These are phyloP conservation scores for Percopsis transmontana DNA, from an alignment of 2,113 vertebrate species.

Conservation along the genomic window DNA sequence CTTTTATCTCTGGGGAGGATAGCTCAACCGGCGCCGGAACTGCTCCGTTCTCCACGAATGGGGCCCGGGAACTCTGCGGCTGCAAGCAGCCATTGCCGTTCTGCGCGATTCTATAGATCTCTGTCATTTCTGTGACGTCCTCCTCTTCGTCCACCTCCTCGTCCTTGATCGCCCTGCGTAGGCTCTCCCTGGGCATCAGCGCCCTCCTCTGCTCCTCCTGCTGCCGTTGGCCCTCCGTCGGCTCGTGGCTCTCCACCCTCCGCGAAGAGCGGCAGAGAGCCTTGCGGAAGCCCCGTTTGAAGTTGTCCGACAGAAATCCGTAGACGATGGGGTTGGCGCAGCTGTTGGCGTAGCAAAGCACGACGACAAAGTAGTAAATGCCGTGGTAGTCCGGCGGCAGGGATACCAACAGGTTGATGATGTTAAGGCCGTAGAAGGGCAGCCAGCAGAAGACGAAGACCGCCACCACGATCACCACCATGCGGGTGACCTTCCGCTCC, in stretches of 20 bases:
- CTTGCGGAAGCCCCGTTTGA: constrained; percentile 93
- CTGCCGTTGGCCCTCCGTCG: constrained; percentile 51
- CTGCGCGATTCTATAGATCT: constrained; percentile 83
- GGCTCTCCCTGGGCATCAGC: constrained; percentile 78
- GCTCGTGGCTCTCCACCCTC: constrained; percentile 75
- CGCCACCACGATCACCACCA: constrained; percentile 93
- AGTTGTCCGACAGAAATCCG: constrained; percentile 94
- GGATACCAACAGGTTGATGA: constrained; percentile 86
- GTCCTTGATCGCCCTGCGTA: constrained; percentile 55
- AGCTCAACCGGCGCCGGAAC: constrained; percentile 39
- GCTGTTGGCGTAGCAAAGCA: constrained; percentile 94
- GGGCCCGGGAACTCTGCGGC: constrained; percentile 41
- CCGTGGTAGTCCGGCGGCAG: constrained; percentile 85
- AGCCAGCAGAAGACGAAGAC: constrained; percentile 95
- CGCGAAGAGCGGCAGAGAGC: constrained; percentile 85
- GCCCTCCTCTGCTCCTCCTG: constrained; percentile 66
- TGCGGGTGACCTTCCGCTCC: constrained; percentile 88
- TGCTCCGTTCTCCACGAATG: constrained; percentile 56
- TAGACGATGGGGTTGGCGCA: constrained; percentile 97
- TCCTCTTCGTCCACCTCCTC: constrained; percentile 73
- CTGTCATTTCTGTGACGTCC: constrained; percentile 74
- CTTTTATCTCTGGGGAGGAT: constrained; percentile 49
- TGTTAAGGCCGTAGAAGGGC: constrained; percentile 92
- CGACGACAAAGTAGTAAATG: constrained; percentile 89
- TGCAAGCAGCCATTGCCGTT: constrained; percentile 76